Conservation (phyloP, 2,888 invertebrate species). For the Drosophila nigricruria region DNA sequence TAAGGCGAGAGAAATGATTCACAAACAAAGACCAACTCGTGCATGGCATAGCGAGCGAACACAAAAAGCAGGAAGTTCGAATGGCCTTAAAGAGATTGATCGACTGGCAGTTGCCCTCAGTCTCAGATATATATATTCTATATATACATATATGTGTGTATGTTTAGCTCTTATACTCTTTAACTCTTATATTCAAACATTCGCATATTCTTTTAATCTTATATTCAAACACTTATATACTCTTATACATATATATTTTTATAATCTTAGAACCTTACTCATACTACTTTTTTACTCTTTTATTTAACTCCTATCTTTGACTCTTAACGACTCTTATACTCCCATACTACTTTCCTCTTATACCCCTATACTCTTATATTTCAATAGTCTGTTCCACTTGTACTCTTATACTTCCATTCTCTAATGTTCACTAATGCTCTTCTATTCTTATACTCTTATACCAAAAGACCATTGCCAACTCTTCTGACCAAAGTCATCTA, state of each 20-base stretch:
- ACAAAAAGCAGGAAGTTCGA: background rate
- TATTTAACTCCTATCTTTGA: no score
- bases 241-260: no score
- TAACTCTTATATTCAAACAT: background rate
- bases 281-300: no score
- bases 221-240: background rate
- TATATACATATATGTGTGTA: no score
- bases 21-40: constrained; percentile 13
- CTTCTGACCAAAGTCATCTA: no score
- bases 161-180: background rate
- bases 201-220: background rate
- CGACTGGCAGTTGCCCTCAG: background rate
- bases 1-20: constrained; percentile 23
- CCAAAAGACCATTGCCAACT: background rate
- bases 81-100: background rate
- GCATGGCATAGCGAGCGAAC: background rate
- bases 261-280: no score
- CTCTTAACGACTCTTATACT: no score
- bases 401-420: background rate
- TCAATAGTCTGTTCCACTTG: no score
- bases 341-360: no score
- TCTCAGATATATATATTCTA: no score
- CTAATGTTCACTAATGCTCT: background rate
- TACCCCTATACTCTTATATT: no score
- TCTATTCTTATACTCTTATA: background rate